phyloP scores from a whole-genome alignment of 2,113 vertebrate genomes.

The Odocoileus hemionus region DNA sequence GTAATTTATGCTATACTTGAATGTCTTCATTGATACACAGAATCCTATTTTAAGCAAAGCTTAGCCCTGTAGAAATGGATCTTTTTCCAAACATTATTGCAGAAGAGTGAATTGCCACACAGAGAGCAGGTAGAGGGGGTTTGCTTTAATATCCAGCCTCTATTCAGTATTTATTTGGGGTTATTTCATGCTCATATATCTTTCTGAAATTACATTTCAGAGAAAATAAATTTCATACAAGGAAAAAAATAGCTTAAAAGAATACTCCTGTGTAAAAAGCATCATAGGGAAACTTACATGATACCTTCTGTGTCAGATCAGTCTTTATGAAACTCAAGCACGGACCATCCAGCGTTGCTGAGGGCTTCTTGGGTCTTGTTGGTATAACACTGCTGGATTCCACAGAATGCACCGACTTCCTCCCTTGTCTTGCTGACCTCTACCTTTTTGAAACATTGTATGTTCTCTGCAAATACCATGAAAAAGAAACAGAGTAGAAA shows the following conservation, averaged over 20 bases:
- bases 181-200: constrained; percentile 16
- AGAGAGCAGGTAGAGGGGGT: constrained; percentile 57
- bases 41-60: constrained; percentile 60
- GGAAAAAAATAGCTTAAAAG: constrained; percentile 53
- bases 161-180: not conserved
- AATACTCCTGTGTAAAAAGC: constrained; percentile 43
- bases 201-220: constrained; percentile 58
- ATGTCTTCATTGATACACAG: constrained; percentile 5
- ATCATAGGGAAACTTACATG: constrained; percentile 7
- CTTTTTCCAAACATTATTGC: constrained; percentile 43
- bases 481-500: not conserved
- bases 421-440: not conserved
- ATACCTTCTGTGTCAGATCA: constrained; percentile 1
- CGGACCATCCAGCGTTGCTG: not conserved
- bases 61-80: constrained; percentile 64
- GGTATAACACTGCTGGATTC: not conserved
- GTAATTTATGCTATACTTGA: not conserved
- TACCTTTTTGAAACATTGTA: constrained; percentile 20
- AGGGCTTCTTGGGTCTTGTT: not conserved
- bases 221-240: constrained; percentile 67
- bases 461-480: not conserved
- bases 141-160: not conserved
- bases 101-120: constrained; percentile 62
- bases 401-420: not conserved
- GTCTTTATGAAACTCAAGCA: not conserved